A percentile compares a stretch with the other conserved stretches of the same genome.
Evolutionary conservation across 2,113 vertebrate species (phyloP).

Genomic region (Dromas ardeola): DNA sequence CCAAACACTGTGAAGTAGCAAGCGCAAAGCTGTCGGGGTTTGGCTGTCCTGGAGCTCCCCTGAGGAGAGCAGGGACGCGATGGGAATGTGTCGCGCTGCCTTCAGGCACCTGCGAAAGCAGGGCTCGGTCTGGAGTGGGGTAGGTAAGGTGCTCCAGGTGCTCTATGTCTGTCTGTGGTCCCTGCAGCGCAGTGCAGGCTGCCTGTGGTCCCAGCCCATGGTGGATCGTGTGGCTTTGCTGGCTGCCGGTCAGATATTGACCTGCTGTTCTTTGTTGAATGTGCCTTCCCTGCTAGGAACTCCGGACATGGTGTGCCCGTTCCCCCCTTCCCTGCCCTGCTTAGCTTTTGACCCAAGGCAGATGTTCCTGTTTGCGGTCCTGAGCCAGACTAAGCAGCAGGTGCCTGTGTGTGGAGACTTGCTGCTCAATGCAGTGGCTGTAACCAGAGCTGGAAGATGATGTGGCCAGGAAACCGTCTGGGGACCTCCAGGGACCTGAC

Average conservation of each 20-base stretch:
- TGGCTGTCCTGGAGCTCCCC: neutral
- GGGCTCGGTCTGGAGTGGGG: accelerated
- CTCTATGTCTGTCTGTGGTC: neutral
- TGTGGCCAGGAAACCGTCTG: neutral
- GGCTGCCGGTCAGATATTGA: neutral
- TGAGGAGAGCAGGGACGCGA: accelerated
- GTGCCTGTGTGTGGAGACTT: neutral
- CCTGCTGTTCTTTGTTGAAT: neutral
- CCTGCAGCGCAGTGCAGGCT: accelerated
- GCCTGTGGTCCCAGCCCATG: neutral
- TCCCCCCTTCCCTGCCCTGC: neutral
- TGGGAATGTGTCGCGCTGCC: accelerated
- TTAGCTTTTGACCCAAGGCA: accelerated
- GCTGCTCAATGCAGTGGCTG: neutral
- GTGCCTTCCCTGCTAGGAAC: neutral
- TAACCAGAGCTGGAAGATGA: neutral
- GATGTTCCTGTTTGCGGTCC: neutral
- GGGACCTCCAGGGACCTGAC: neutral
- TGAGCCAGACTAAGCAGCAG: neutral
- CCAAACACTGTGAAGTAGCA: too few species aligned
- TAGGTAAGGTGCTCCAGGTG: neutral
- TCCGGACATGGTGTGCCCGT: accelerated
- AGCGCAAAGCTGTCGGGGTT: accelerated
- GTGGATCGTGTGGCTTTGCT: neutral
- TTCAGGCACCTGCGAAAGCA: neutral